Percentiles rank a stretch among this genome's conserved stretches.
Evolutionary conservation across 2,797 vertebrate species (phyloP).

Genomic region (Cirrhinus mrigala): DNA sequence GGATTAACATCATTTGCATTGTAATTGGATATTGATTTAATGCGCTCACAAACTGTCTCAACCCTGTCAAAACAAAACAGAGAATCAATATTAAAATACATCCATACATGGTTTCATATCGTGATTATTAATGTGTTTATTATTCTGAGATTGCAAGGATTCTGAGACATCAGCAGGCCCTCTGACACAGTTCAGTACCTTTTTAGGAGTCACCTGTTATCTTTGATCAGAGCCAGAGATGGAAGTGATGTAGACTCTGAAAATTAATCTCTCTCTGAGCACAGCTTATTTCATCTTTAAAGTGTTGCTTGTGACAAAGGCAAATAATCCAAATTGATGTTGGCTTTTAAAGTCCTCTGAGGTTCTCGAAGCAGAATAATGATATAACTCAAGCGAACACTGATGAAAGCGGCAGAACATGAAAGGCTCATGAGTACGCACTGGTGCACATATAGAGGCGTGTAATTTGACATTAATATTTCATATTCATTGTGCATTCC

Average conservation of each 20-base stretch:
- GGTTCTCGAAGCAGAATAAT: conserved; percentile 69
- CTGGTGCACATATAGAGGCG: not conserved
- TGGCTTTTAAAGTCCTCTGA: conserved; percentile 69
- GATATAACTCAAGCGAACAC: conserved; percentile 70
- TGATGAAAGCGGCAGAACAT: conserved; percentile 74
- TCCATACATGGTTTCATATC: not conserved
- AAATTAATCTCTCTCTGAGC: conserved; percentile 40
- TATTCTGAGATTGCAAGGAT: conserved; percentile 11
- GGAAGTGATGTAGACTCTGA: conserved; percentile 26
- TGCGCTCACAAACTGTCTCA: not conserved
- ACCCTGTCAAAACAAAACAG: not conserved
- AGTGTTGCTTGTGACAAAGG: conserved; percentile 53
- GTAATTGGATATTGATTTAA: conserved; percentile 33
- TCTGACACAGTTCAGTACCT: conserved; percentile 25
- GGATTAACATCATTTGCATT: conserved; percentile 8
- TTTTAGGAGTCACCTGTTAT: conserved; percentile 45
- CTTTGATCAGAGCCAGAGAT: conserved; percentile 37
- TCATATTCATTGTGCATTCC: conserved; percentile 39
- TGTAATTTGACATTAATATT: conserved; percentile 42
- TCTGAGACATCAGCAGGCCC: conserved; percentile 6
- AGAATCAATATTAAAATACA: not conserved
- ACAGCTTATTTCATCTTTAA: conserved; percentile 46
- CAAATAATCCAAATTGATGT: conserved; percentile 72
- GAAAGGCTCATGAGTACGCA: conserved; percentile 64
- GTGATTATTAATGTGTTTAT: not conserved